Base-by-base conservation (phyloP, 2,113 vertebrate species). In the Psophia crepitans region DNA sequence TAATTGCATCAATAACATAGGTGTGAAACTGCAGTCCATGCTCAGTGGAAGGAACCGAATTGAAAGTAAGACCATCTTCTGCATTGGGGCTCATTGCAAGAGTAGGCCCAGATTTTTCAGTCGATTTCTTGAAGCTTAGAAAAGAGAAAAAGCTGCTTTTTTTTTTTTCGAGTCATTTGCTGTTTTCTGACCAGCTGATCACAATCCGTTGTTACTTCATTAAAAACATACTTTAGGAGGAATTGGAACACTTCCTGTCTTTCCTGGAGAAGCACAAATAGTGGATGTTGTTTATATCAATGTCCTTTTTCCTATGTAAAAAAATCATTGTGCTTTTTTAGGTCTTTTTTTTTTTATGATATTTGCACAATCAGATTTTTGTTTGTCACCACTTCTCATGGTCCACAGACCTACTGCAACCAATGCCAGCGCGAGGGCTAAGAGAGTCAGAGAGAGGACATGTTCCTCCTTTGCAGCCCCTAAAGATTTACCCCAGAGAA, bases 191-290 rank as follows among this genome's bases (percentile, higher is more conserved):
- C 60, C 22, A 53, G 48, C 24, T 89, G 76, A 95, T 96, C 73
- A 23, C 2, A 12, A 78, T 73, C 73, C 1, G 12, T 81, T 87
- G 23, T 70, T 96, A 82, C 75, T 84, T 93, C 69, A 73, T 84
- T 49, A 92, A n/a, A 85, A 81, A 56, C 9, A 9, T 77, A 19
- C 61, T 96, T 88, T 68, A 87, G 73, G 73, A 85, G 71, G 61
- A 95, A 87, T 58, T 73, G 69, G 54, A 85, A 85, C 1, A 3
- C 30, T 89, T 91, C 71, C 75, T 85, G 13, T 66, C 82, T 88
- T 94, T 96, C 49, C 75, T 71, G 48, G 56, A 95, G 69, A 94
- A 94, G 37, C 56, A 93, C 35, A 87, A 77, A 65, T 61, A 83
- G 83, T 82, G 69, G 69, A 46, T 48, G 20, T 8, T 93, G 20